Percentiles rank a stretch among this genome's conserved stretches.
Conservation (phyloP, 2,888 invertebrate species). For the Drosophila yooni region DNA sequence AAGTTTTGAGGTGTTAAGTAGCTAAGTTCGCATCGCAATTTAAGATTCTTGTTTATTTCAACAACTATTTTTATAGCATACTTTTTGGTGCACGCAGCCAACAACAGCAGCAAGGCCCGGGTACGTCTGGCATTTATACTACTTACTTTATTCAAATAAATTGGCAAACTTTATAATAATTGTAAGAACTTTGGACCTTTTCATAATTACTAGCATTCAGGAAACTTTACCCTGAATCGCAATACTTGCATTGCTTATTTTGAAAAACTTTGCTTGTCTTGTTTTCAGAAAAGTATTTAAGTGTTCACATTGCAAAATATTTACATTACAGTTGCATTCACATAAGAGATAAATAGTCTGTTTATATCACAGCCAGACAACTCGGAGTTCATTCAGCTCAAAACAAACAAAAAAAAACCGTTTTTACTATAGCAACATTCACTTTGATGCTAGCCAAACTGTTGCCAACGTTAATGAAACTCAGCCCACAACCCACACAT, state of each 20-base stretch:
- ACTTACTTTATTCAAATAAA: not conserved
- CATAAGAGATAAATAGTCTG: not conserved
- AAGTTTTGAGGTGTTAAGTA: constrained; percentile 1
- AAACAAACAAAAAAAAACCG: not conserved
- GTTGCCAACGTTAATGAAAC: constrained; percentile 20
- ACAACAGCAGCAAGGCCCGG: not conserved
- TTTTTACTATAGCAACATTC: not conserved
- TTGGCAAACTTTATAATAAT: not conserved
- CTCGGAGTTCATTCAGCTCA: constrained; percentile 15
- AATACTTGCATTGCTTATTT: not conserved
- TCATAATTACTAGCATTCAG: not conserved
- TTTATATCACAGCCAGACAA: constrained; percentile 5
- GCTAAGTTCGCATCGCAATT: not conserved
- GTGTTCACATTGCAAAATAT: not conserved
- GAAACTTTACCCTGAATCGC: not conserved
- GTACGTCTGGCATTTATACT: not conserved
- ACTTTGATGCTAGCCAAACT: constrained; percentile 29
- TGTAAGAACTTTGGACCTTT: not conserved
- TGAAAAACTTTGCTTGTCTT: not conserved
- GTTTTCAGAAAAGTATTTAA: not conserved
- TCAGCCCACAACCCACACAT: not conserved
- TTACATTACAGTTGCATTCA: not conserved
- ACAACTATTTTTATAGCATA: constrained; percentile 18
- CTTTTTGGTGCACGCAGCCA: constrained; percentile 8
- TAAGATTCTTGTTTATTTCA: not conserved